Conservation (phyloP, 2,113 vertebrate genomes). For the Microtus oregoni region DNA sequence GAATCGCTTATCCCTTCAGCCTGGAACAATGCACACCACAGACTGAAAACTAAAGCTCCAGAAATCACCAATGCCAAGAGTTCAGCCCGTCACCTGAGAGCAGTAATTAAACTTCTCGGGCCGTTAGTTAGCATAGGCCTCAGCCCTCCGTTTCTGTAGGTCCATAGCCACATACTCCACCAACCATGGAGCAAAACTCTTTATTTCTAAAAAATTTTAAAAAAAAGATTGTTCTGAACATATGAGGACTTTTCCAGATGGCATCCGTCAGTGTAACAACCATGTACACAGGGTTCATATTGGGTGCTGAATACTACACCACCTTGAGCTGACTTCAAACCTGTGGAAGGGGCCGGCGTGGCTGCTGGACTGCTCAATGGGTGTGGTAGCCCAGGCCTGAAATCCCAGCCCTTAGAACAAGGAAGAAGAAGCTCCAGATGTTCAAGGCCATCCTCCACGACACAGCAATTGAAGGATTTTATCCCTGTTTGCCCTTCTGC, state of each 20-base stretch:
- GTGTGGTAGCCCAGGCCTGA: accelerated
- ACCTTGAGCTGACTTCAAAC: background rate
- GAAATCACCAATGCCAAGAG: conserved; percentile 49
- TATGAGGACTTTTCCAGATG: background rate
- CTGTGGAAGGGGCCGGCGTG: background rate
- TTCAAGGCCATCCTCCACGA: no score
- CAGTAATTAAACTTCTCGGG: conserved; percentile 27
- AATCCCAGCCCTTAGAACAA: background rate
- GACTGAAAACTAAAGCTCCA: conserved; percentile 57
- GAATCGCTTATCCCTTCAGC: background rate
- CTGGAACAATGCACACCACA: background rate
- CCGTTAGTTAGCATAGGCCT: background rate
- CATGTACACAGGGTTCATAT: background rate
- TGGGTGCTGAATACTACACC: background rate
- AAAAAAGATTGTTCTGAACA: background rate
- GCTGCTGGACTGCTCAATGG: no score
- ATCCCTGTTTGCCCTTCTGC: background rate
- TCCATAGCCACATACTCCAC: background rate
- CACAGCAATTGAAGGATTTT: background rate
- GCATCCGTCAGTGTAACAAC: background rate
- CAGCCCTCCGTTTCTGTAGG: background rate
- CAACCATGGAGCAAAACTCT: background rate
- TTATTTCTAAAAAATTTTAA: no score
- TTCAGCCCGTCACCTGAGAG: conserved; percentile 68
- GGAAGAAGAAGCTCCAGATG: no score